A percentile compares a stretch with the other conserved stretches of the same genome.
Evolutionary conservation across 2,888 invertebrate genomes (phyloP).

Genomic region (Stenotaenia linearis): DNA sequence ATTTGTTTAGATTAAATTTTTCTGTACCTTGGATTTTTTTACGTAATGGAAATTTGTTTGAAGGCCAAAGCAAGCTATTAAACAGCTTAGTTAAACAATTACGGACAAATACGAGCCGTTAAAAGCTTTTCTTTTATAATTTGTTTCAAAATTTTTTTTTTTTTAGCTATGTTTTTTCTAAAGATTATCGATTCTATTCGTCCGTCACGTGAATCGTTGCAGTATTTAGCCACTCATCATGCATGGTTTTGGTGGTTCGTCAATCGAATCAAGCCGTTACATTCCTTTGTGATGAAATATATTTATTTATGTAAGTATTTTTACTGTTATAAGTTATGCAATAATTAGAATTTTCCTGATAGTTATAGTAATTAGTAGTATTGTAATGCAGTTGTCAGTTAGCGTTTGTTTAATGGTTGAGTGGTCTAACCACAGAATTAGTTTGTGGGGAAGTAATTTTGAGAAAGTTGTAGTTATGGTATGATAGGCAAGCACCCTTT

Average conservation of each 20-base stretch:
- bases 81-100: not conserved
- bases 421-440: too few relatives aligned
- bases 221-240: slow-evolving; percentile 42
- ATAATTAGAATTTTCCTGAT: too few relatives aligned
- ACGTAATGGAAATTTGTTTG: not conserved
- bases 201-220: slow-evolving; percentile 42
- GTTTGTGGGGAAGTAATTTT: too few relatives aligned
- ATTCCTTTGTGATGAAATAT: slow-evolving; percentile 41
- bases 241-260: slow-evolving; percentile 45
- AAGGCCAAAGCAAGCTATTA: not conserved
- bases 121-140: not conserved
- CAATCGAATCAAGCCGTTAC: slow-evolving; percentile 39
- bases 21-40: not conserved
- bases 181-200: slow-evolving; percentile 38
- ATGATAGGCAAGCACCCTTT: too few relatives aligned
- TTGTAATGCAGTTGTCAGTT: too few relatives aligned
- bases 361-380: too few relatives aligned
- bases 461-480: too few relatives aligned
- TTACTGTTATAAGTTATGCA: too few relatives aligned
- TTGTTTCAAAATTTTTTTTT: not conserved
- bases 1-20: not conserved
- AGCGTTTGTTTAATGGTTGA: too few relatives aligned
- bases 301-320: slow-evolving; percentile 47
- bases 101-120: not conserved
- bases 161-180: slow-evolving; percentile 5